Evolutionary conservation across 2,888 invertebrate genomes (phyloP), one percentile per base, ranked within the genome.

Genomic region (Gari tellinella): DNA sequence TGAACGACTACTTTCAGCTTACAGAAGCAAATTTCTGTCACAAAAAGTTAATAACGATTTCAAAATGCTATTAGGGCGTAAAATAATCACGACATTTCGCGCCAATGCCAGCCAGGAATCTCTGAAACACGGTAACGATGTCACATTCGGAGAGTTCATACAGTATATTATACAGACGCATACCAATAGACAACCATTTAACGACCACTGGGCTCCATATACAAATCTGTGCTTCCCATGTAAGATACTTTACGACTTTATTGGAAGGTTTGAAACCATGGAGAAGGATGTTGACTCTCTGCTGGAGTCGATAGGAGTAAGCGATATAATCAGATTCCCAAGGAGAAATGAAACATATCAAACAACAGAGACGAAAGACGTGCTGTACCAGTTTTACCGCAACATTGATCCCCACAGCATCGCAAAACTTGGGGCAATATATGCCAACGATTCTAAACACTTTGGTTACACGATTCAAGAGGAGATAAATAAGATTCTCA

Each of bases 151-250:
- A 21, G 97, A 98, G 92, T 98, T 98, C 90, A 95, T 96, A 0
- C 93, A 95, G 83, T 98, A 96, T 92, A 93, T 98, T 51, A 94
- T 96, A 45, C 92, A 93, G 63, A 63, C 70, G 4, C 49, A 55
- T 10, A 81, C 75, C 0, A 45, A 61, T 46, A 57, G 93, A 93
- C 21, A 31, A n/a, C 55, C 76, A 0, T 91, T 92, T 1, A 98
- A 98, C 90, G 97, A 97, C 88, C 98, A 98, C 89, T 98, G 98
- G 98, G 94, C 95, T 86, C 95, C 97, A 0, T 95, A 96, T 80
- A 93, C 94, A 70, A 94, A 95, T 64, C 92, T 98, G 53, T 98
- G 98, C 90, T 95, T 95, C 89, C 98, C 98, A 0, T 98, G 98
- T 90, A 93, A 94, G 26, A 94, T 98, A 79, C 95, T 95, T 88